Percentiles rank a stretch among this genome's conserved stretches.
These are phyloP conservation scores for Caenorhabditis sp. DNA, from an alignment of 2,888 invertebrate genomes.

Conservation along the genomic window DNA sequence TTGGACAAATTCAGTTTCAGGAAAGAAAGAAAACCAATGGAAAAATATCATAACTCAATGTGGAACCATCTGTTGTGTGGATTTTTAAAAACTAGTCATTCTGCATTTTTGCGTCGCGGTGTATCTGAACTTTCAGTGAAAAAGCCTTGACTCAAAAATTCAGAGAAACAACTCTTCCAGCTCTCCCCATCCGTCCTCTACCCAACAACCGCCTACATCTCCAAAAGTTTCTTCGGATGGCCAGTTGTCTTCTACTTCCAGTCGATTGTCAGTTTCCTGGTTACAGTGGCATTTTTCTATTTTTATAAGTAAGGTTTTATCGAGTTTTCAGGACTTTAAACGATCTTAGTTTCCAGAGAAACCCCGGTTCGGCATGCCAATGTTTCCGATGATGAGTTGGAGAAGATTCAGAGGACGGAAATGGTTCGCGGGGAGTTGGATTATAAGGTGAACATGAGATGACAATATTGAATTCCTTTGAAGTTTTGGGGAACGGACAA, in stretches of 20 bases:
- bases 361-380: slow-evolving; percentile 58
- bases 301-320: slow-evolving; percentile 57
- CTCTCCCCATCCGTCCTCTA: slow-evolving; percentile 38
- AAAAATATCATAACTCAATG: too few relatives aligned
- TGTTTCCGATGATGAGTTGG: slow-evolving; percentile 56
- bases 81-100: too few relatives aligned
- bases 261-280: slow-evolving; percentile 44
- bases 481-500: too few relatives aligned
- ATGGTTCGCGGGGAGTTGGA: slow-evolving; percentile 36
- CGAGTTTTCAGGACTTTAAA: too few relatives aligned
- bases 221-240: slow-evolving; percentile 52
- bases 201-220: slow-evolving; percentile 37
- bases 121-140: too few relatives aligned
- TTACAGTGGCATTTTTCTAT: slow-evolving; percentile 50
- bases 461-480: too few relatives aligned
- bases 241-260: slow-evolving; percentile 60
- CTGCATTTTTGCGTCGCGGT: too few relatives aligned
- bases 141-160: too few relatives aligned
- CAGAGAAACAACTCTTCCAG: neutral
- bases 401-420: slow-evolving; percentile 44
- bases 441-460: slow-evolving; percentile 41
- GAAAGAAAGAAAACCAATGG: too few relatives aligned
- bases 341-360: slow-evolving; percentile 62
- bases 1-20: neutral
- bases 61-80: too few relatives aligned